Evolutionary conservation across 2,888 invertebrate genomes (phyloP), one percentile per base, ranked within the genome.

Genomic region (Ophion slaviceki): DNA sequence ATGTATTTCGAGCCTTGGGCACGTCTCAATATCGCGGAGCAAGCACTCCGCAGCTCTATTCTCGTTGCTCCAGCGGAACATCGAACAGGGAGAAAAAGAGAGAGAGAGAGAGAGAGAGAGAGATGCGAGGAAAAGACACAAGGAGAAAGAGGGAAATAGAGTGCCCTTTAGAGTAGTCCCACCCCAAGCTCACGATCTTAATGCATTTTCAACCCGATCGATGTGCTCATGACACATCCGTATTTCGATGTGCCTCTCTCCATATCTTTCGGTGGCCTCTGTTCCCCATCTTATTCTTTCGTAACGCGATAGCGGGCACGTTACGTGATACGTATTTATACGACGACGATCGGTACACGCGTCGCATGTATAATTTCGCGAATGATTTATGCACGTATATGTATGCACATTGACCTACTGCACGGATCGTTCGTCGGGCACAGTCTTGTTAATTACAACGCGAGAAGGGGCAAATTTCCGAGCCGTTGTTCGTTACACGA

Each of bases 1-100:
- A 87, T 87, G 87, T 87, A 87, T 87, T 87, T 87, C 83, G 87
- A 87, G 87, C 84, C 82, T 86, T 80, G 76, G 82, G 87, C 85
- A 87, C 85, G 85, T 84, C 85, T 84, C 84, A 85, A 87, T 87
- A 87, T 64, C 84, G 81, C 77, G 71, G 64, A 71, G 66, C 84
- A 70, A 57, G 67, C 83, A 80, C 72, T 77, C 76, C 53, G 36
- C 67, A 53, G 62, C 85, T 82, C 82, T 82, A 80, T 82, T 83
- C 86, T 80, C 86, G 86, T 83, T 83, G 77, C 82, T 86, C 86
- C 80, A 83, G 78, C 70, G 71, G 20, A 80, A 68, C 77, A 77
- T 74, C 83, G 77, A 83, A 80, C 75, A 77, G 71, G 82, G 68
- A 66, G 57, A 59, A 57, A 70, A 57, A 80, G 64, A 75, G 45